A percentile compares a stretch with the other conserved stretches of the same genome.
These are phyloP conservation scores for Epinephelus moara DNA, from an alignment of 2,113 vertebrate genomes.

Conservation along the genomic window DNA sequence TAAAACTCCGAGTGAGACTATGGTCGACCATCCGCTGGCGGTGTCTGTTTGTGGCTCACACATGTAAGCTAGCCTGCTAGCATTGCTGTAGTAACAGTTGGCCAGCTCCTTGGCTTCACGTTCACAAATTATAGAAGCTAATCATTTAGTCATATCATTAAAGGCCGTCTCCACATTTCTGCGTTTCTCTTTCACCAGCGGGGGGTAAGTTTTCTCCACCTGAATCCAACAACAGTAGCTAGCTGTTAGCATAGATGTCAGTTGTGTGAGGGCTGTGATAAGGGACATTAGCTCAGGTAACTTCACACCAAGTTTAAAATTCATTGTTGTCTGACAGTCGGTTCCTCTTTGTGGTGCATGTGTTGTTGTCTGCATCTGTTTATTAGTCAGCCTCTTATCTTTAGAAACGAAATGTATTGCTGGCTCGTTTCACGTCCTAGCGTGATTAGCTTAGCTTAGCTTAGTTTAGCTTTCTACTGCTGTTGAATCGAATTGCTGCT, in stretches of 20 bases:
- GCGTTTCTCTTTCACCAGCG: background rate
- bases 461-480: conserved; percentile 6
- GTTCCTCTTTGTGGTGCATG: background rate
- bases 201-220: conserved; percentile 40
- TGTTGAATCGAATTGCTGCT: background rate
- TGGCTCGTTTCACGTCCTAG: background rate
- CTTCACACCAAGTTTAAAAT: conserved; percentile 23
- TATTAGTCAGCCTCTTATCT: background rate
- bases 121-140: background rate
- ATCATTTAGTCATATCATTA: accelerated
- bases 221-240: background rate
- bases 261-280: background rate
- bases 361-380: accelerated
- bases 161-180: no score
- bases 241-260: conserved; percentile 23
- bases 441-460: background rate
- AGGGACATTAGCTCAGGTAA: background rate
- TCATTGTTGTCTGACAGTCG: background rate
- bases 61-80: conserved; percentile 61
- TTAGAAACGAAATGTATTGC: background rate
- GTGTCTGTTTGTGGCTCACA: conserved; percentile 62
- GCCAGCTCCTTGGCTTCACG: background rate
- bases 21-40: conserved; percentile 51
- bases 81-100: background rate
- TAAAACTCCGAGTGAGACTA: conserved; percentile 39